Conservation (phyloP, 2,113 vertebrate species). For the Thermophis baileyi region DNA sequence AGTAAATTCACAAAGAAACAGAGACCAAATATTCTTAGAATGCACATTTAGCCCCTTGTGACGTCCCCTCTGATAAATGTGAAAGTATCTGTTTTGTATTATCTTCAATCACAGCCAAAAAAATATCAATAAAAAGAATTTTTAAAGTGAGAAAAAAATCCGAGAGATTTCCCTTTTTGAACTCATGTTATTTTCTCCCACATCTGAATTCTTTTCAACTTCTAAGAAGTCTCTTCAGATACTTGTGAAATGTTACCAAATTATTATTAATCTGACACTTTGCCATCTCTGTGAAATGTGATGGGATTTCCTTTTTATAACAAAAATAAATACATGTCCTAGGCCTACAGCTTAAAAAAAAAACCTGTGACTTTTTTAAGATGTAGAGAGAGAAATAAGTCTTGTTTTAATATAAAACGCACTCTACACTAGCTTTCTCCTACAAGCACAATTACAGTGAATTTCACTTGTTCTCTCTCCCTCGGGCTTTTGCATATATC, state of each 20-base stretch:
- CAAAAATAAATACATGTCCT: slow-evolving; percentile 45
- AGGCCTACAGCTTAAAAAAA: background rate
- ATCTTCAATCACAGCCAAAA: slow-evolving; percentile 10
- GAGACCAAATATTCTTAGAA: background rate
- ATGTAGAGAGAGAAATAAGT: background rate
- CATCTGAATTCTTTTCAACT: slow-evolving; percentile 68
- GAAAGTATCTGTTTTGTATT: slow-evolving; percentile 24
- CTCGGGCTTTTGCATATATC: background rate
- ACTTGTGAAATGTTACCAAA: slow-evolving; percentile 63
- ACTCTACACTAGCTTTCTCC: background rate
- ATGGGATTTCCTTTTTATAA: slow-evolving; percentile 25
- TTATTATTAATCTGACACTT: slow-evolving; percentile 67
- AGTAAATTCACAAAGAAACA: background rate
- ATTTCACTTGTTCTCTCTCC: background rate
- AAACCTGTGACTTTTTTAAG: background rate
- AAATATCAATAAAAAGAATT: slow-evolving; percentile 8
- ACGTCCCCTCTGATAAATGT: background rate
- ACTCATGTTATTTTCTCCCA: slow-evolving; percentile 63
- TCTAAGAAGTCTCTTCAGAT: slow-evolving; percentile 62
- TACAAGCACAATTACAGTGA: background rate
- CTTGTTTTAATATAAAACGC: background rate
- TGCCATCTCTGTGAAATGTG: slow-evolving; percentile 61
- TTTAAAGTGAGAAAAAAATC: slow-evolving; percentile 45
- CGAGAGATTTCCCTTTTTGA: slow-evolving; percentile 57
- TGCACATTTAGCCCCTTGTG: background rate